Base-by-base conservation (phyloP, 2,113 vertebrate species). In the Stercorarius parasiticus region DNA sequence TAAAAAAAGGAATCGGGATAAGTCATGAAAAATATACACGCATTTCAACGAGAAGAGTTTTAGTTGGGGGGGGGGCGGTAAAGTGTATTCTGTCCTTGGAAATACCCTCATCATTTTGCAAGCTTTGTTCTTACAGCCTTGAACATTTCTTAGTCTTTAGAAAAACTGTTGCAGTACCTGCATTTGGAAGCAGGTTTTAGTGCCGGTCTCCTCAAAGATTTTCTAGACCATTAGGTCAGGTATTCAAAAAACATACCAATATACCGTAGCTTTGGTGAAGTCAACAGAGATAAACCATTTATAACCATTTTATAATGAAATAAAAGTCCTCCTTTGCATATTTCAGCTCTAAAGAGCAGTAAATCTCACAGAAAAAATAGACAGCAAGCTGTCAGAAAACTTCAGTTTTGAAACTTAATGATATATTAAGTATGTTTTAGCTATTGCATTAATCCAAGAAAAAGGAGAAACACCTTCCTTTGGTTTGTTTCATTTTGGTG, bases 301-400 rank as follows among this genome's bases (percentile, higher is more conserved):
- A 80, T 90, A 74, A 73, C 17, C 47, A 22, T 49, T 49, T 49
- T 49, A 49, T 49, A 72, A 74, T 45, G 23, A 90, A 13, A n/a
- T 81, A 77, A 90, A 87, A 62, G 82, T 88, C 10, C 13, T n/a
- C 56, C 66, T 95, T 88, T 78, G 50, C 87, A 78, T 82, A 96
- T 85, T 94, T 96, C 82, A 95, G 67, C 86, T 92, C 81, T 85
- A 32, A 88, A 81, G 62, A 93, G 56, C 49, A 70, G 87, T 92
- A 93, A 82, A 77, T 88, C 83, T 93, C 90, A 49, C 43, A 73
- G 59, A 74, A 77, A 89, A 71, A 50, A 42, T 13, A 77, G 73
- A 87, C 30, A 61, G 27, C 3, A 1, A 69, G 62, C 52, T 38
- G 3, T 61, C 79, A 93, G 67, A 32, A 92, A 91, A 88, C 65